A percentile compares a stretch with the other conserved stretches of the same genome.
Evolutionary conservation across 2,113 vertebrate species (phyloP).

Genomic region (Planiliza haematocheilus): DNA sequence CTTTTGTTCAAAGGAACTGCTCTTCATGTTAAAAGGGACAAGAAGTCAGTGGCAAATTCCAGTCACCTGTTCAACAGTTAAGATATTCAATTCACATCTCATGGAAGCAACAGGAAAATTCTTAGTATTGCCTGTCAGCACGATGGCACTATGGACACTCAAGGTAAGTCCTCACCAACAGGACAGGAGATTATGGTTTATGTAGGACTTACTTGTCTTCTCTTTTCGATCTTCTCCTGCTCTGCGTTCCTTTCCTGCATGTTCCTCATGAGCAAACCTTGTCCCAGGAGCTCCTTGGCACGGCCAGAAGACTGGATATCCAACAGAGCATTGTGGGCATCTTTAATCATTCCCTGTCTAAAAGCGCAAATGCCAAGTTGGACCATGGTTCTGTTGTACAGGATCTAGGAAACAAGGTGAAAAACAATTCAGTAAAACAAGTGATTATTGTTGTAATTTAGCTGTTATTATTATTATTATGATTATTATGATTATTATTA

Average conservation of each 20-base stretch:
- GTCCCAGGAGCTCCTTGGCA: slow-evolving; percentile 93
- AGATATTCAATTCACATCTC: too few relatives aligned
- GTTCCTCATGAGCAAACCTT: slow-evolving; percentile 92
- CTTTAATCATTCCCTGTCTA: slow-evolving; percentile 93
- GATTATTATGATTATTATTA: too few relatives aligned
- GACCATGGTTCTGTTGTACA: slow-evolving; percentile 96
- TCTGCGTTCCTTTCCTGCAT: slow-evolving; percentile 94
- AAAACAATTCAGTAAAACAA: neutral
- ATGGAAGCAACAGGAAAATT: too few relatives aligned
- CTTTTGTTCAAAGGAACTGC: too few relatives aligned
- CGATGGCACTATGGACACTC: too few relatives aligned
- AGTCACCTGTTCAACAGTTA: too few relatives aligned
- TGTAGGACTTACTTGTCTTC: slow-evolving; percentile 82
- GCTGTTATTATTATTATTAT: too few relatives aligned
- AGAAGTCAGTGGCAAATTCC: too few relatives aligned
- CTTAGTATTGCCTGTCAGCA: too few relatives aligned
- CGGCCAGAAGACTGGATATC: slow-evolving; percentile 94
- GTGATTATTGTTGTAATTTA: rapidly evolving
- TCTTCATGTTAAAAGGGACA: too few relatives aligned
- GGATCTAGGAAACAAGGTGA: slow-evolving; percentile 82
- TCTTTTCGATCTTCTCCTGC: slow-evolving; percentile 94
- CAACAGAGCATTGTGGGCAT: slow-evolving; percentile 92
- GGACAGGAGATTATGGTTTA: neutral
- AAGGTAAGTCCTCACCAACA: neutral
- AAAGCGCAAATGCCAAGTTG: slow-evolving; percentile 96